phyloP scores from a whole-genome alignment of 2,888 invertebrate species.

The Germaria angustata region DNA sequence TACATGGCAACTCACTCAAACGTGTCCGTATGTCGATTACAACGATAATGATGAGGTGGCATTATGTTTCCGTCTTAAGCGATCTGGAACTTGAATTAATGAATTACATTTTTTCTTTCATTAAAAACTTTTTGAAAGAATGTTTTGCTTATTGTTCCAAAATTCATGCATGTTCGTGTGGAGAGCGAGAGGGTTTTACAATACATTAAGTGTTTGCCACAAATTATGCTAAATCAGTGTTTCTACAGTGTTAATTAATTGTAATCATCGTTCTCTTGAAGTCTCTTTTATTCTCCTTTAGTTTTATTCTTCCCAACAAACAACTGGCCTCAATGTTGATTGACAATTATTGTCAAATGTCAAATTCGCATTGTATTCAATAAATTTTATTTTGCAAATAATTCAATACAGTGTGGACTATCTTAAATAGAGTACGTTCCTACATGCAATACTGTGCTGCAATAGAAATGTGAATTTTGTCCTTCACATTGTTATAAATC shows the following conservation, averaged over 20 bases:
- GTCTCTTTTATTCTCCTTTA: neutral
- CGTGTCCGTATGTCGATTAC: slow-evolving; percentile 70
- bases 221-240: slow-evolving; percentile 71
- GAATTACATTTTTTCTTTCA: slow-evolving; percentile 52
- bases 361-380: too few relatives aligned
- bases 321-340: too few relatives aligned
- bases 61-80: slow-evolving; percentile 73
- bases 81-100: slow-evolving; percentile 74
- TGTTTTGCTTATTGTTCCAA: slow-evolving; percentile 13
- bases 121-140: neutral
- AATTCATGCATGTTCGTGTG: slow-evolving; percentile 44
- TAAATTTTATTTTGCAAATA: too few relatives aligned
- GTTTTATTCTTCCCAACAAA: neutral
- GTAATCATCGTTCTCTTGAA: slow-evolving; percentile 56
- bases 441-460: too few relatives aligned
- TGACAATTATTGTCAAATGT: too few relatives aligned
- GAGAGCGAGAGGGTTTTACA: slow-evolving; percentile 9
- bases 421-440: too few relatives aligned
- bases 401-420: too few relatives aligned
- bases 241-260: slow-evolving; percentile 70
- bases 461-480: too few relatives aligned
- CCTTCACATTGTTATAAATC: too few relatives aligned
- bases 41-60: slow-evolving; percentile 69
- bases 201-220: slow-evolving; percentile 65
- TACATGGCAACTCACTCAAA: slow-evolving; percentile 59